phyloP scores from a whole-genome alignment of 64 coral and sea anemone species.

The Hydrozoanthus tunicans region DNA sequence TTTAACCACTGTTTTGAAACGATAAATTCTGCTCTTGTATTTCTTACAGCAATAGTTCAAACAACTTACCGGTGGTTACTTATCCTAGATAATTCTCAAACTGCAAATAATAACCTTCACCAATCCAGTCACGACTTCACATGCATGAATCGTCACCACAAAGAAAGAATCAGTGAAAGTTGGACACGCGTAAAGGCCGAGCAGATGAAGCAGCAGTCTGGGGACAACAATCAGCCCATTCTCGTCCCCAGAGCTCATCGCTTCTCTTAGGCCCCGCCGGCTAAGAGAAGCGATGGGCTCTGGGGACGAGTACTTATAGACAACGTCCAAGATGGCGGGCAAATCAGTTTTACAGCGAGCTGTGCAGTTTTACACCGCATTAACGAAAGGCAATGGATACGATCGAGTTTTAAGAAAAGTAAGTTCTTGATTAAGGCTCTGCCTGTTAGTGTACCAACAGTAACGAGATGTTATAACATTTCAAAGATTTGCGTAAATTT shows the following conservation, averaged over 20 bases:
- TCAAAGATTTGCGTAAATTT: too few species aligned
- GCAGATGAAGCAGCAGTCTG: not conserved
- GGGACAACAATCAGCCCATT: not conserved
- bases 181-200: slow-evolving; percentile 47
- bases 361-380: not conserved
- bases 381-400: slow-evolving; percentile 17
- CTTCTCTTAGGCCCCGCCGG: too few species aligned
- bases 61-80: slow-evolving; percentile 28
- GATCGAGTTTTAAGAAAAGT: slow-evolving; percentile 53
- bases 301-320: not conserved
- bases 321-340: slow-evolving; percentile 34
- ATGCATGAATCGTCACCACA: not conserved
- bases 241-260: too few species aligned
- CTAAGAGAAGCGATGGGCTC: too few species aligned
- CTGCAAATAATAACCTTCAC: not conserved
- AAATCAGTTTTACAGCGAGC: slow-evolving; percentile 43
- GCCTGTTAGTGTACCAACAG: too few species aligned
- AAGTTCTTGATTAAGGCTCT: not conserved
- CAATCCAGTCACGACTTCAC: not conserved
- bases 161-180: slow-evolving; percentile 1
- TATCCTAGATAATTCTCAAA: not conserved
- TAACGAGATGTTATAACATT: too few species aligned
- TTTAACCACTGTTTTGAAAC: not conserved
- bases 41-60: not conserved
- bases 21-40: not conserved